These are phyloP conservation scores for Lepidochrysops patricia DNA, from an alignment of 2,888 invertebrate genomes.

Conservation along the genomic window DNA sequence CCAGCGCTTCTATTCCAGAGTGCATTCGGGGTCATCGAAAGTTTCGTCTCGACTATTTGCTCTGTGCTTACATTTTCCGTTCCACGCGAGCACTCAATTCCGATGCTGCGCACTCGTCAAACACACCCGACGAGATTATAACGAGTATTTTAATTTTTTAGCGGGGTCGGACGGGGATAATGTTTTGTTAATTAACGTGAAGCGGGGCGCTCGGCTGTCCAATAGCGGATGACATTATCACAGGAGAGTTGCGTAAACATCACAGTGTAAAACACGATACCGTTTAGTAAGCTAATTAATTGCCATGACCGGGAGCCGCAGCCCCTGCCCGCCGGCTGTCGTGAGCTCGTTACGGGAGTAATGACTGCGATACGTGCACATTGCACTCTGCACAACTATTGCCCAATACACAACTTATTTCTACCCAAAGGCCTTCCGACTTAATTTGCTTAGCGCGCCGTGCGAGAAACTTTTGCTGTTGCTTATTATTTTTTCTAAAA, in stretches of 20 bases:
- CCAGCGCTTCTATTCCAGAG: neutral
- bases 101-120: slow-evolving; percentile 51
- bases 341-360: slow-evolving; percentile 67
- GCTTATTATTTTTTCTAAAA: neutral
- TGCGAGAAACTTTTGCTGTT: neutral
- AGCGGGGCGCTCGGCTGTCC: slow-evolving; percentile 48
- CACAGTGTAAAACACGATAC: slow-evolving; percentile 69
- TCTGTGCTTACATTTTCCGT: slow-evolving; percentile 33
- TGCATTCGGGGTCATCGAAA: slow-evolving; percentile 9
- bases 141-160: slow-evolving; percentile 66
- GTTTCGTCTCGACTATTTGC: slow-evolving; percentile 11
- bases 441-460: neutral
- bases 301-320: slow-evolving; percentile 52
- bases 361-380: slow-evolving; percentile 52
- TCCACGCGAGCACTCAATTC: slow-evolving; percentile 59
- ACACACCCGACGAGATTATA: slow-evolving; percentile 45
- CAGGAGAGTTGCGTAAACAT: slow-evolving; percentile 69
- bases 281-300: slow-evolving; percentile 73
- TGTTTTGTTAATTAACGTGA: slow-evolving; percentile 68
- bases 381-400: slow-evolving; percentile 10
- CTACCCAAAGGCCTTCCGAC: neutral
- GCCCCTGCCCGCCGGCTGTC: slow-evolving; percentile 37
- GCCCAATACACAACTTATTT: neutral
- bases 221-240: slow-evolving; percentile 61
- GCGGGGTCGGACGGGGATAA: slow-evolving; percentile 58